A percentile compares a stretch with the other conserved stretches of the same genome.
phyloP scores from a whole-genome alignment of 1,140 invertebrate genomes.

The Brachionus asplanchnoidis region DNA sequence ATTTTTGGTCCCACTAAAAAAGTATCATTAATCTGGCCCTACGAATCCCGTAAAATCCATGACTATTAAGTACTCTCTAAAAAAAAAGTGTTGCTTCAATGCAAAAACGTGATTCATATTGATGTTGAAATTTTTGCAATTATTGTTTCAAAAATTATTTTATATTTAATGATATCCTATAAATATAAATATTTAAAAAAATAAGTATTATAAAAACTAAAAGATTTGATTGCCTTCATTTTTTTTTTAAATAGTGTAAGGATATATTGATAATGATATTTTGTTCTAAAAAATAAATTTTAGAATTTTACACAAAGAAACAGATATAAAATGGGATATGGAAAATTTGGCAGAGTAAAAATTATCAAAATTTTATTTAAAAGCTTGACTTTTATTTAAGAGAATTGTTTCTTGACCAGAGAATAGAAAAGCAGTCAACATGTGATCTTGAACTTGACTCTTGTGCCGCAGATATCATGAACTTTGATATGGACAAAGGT shows the following conservation, averaged over 20 bases:
- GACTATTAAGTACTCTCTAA: too few species aligned
- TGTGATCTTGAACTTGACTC: conserved; percentile 69
- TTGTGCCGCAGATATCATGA: conserved; percentile 69
- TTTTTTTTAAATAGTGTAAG: conserved; percentile 78
- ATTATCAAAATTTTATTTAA: background rate
- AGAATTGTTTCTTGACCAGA: conserved; percentile 47
- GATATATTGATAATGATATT: conserved; percentile 75
- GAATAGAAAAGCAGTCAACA: conserved; percentile 50
- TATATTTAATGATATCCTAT: conserved; percentile 60
- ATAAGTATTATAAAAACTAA: too few species aligned
- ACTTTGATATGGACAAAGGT: conserved; percentile 45
- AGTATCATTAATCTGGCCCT: too few species aligned
- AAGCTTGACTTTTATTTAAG: conserved; percentile 44
- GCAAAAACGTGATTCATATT: too few species aligned
- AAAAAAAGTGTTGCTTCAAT: too few species aligned
- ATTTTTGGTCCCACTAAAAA: too few species aligned
- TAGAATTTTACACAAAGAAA: background rate
- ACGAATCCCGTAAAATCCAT: too few species aligned
- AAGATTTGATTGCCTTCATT: too few species aligned
- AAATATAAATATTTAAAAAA: conserved; percentile 63
- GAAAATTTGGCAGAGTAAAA: background rate
- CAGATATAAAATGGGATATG: background rate
- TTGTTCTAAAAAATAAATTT: conserved; percentile 81
- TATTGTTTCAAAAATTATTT: too few species aligned
- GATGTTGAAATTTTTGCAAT: too few species aligned